Evolutionary conservation across 1,140 invertebrate species (phyloP), one percentile per base, ranked within the genome.

Genomic region (Eubasilissa regina): DNA sequence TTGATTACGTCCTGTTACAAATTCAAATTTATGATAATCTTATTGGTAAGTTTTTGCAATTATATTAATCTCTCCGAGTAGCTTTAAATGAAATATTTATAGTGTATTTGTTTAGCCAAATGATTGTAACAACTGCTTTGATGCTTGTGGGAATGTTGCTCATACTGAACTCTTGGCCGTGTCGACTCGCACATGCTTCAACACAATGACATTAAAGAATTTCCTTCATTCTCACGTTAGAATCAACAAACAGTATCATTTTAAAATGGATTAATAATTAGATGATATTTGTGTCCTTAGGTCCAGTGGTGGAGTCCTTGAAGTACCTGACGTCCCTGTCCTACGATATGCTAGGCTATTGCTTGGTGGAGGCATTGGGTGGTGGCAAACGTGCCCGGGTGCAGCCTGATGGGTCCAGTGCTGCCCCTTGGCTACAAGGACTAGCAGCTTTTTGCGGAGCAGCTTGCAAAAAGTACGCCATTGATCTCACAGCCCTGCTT

Each of bases 1-100:
- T 99, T 85, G 97, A 99, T 89, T 99, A 99, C 89, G 96, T 97
- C 87, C 89, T 92, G 25, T 85, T 94, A 75, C 96, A 99, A 91
- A 98, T 99, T 82, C 98, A 99, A 90, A 92, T 97, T 15, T 99
- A 98, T 89, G 98, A 99, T 89, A 99, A 99, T 89, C 92, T 99
- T 58, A 99, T 95, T 81, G 93, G 81, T 83, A 62, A 72, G 6
- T 64, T 25, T 8, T 64, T 12, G 0, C 11, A 11, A 60, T 21
- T 60, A 60, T 19, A 19, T 60, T 17, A 3, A 60, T 7, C 21
- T 19, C 7, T 9, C n/a, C 51, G 4, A 13, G 11, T 13, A 13
- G 48, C 12, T 13, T 13, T 51, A 13, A 11, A 11, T 13, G 15
- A 13, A 9, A 13, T 13, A 51, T 13, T 51, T 51, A 51, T 51